Evolutionary conservation across 2,888 invertebrate species (phyloP).

Genomic region (Junonia oenone): DNA sequence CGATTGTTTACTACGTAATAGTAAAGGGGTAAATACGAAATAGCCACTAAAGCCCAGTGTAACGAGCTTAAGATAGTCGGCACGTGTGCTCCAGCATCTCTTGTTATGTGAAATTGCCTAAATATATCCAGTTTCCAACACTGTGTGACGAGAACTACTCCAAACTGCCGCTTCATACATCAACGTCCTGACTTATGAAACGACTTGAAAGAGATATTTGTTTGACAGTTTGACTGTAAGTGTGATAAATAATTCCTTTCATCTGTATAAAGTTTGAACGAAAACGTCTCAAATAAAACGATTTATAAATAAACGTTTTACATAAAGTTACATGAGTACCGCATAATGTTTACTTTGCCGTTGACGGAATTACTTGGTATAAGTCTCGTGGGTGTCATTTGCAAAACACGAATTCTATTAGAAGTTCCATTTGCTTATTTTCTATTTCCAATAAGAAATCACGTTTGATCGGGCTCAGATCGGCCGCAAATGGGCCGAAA

Average conservation of each 20-base stretch:
- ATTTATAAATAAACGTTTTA: background rate
- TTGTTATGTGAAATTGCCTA: constrained; percentile 51
- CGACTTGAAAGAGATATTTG: constrained; percentile 54
- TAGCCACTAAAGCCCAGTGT: constrained; percentile 48
- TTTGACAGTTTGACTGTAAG: constrained; percentile 48
- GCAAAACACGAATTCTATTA: constrained; percentile 13
- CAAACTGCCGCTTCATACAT: constrained; percentile 47
- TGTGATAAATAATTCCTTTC: constrained; percentile 30
- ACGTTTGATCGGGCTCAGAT: constrained; percentile 60
- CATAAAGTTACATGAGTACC: background rate
- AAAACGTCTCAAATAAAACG: constrained; percentile 13
- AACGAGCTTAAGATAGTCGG: constrained; percentile 70
- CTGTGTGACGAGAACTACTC: constrained; percentile 33
- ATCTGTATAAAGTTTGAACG: constrained; percentile 10
- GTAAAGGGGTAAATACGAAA: constrained; percentile 45
- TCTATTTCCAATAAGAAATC: constrained; percentile 66
- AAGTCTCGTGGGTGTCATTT: constrained; percentile 7
- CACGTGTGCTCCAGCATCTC: constrained; percentile 57
- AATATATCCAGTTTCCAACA: constrained; percentile 50
- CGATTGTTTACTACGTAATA: background rate
- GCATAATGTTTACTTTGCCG: background rate
- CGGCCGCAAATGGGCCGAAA: constrained; percentile 73
- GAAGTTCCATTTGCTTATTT: constrained; percentile 42
- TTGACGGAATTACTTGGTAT: background rate
- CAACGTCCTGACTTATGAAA: constrained; percentile 65